phyloP scores from a whole-genome alignment of 1,140 invertebrate species.

The Brachionus paranguensis region DNA sequence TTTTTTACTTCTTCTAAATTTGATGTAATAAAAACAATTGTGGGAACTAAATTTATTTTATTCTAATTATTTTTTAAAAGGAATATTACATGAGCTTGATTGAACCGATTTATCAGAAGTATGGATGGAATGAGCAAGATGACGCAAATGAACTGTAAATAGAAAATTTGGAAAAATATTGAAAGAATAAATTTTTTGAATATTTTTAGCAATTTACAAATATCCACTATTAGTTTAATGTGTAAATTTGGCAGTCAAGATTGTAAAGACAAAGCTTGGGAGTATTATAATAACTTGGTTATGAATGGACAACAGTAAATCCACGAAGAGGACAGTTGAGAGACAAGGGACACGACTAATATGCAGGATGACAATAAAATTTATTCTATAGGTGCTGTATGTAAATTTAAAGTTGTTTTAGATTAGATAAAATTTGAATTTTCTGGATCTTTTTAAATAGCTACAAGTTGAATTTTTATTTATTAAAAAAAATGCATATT shows the following conservation, averaged over 20 bases:
- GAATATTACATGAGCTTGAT: neutral
- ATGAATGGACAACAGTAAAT: neutral
- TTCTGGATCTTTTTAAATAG: no score
- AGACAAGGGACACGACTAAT: no score
- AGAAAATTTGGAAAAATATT: neutral
- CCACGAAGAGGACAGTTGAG: no score
- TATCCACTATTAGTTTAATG: neutral
- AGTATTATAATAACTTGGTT: neutral
- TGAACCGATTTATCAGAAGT: neutral
- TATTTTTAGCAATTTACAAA: conserved; percentile 11
- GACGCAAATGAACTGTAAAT: conserved; percentile 36
- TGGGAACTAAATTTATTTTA: neutral
- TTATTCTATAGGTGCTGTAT: no score
- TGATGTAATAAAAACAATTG: neutral
- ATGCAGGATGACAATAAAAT: no score
- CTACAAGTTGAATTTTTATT: no score
- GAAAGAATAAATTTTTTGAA: neutral
- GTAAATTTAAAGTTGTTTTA: no score
- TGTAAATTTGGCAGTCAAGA: conserved; percentile 6
- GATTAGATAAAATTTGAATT: no score
- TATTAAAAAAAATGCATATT: no score
- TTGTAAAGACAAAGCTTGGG: neutral
- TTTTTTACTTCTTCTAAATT: neutral
- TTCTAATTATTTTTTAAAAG: neutral
- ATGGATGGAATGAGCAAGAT: neutral